These are phyloP conservation scores for Silvanus unidentatus DNA, from an alignment of 2,888 invertebrate species.

Conservation along the genomic window DNA sequence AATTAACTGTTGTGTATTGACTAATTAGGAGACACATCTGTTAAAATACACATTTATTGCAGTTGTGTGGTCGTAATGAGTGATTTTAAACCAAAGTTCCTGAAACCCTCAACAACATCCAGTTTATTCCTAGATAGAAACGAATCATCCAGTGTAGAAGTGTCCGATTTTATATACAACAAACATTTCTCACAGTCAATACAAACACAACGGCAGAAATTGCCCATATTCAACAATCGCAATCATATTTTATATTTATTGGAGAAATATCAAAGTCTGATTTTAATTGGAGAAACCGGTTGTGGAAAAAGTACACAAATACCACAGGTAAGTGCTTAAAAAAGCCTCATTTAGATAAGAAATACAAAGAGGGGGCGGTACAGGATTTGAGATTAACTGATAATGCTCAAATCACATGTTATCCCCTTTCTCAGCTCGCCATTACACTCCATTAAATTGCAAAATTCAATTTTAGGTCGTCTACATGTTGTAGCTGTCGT, in stretches of 20 bases:
- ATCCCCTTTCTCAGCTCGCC: too few relatives aligned
- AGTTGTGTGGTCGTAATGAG: slow-evolving; percentile 31
- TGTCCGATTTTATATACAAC: slow-evolving; percentile 70
- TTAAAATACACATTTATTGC: too few relatives aligned
- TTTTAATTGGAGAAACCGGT: slow-evolving; percentile 91
- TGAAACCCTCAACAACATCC: slow-evolving; percentile 41
- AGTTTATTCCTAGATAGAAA: slow-evolving; percentile 43
- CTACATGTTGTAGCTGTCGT: background rate
- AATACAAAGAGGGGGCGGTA: too few relatives aligned
- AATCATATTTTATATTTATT: slow-evolving; percentile 85
- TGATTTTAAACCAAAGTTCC: slow-evolving; percentile 44
- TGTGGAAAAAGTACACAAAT: slow-evolving; percentile 95
- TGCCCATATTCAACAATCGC: slow-evolving; percentile 82
- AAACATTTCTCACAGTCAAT: slow-evolving; percentile 76
- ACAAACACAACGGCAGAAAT: slow-evolving; percentile 73
- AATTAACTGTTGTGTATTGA: too few relatives aligned
- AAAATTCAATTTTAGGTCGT: background rate
- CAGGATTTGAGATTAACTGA: too few relatives aligned
- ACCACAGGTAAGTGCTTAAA: slow-evolving; percentile 65
- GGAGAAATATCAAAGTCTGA: slow-evolving; percentile 83
- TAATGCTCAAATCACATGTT: too few relatives aligned
- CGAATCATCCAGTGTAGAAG: slow-evolving; percentile 34
- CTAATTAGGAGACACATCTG: too few relatives aligned
- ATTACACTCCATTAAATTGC: too few relatives aligned
- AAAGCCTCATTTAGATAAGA: too few relatives aligned